Percentiles rank a stretch among this genome's conserved stretches.
Evolutionary conservation across 2,888 invertebrate genomes (phyloP).

Genomic region (Adineta ricciae): DNA sequence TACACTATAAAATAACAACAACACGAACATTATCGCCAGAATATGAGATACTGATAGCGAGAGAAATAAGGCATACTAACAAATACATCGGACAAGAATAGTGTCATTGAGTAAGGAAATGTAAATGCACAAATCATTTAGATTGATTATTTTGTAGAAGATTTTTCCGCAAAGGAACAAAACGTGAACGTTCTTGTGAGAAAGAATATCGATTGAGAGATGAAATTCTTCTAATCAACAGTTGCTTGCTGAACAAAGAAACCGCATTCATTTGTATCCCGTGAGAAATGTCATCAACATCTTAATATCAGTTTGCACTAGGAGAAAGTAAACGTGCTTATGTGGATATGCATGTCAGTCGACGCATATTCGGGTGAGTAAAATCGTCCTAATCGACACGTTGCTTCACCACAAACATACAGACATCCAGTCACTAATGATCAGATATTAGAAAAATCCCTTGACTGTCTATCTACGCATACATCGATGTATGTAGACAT

Average conservation of each 20-base stretch:
- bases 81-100: neutral
- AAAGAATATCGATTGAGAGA: too few relatives aligned
- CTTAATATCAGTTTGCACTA: neutral
- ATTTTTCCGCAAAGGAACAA: too few relatives aligned
- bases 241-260: neutral
- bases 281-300: slow-evolving; percentile 8
- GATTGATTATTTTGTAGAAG: neutral
- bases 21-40: neutral
- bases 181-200: too few relatives aligned
- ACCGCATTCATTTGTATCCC: neutral
- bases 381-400: neutral
- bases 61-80: neutral
- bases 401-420: neutral
- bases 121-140: neutral
- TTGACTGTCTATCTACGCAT: neutral
- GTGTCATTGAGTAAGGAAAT: neutral
- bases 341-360: neutral
- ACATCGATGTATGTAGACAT: neutral
- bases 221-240: neutral
- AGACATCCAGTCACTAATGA: neutral
- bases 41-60: neutral
- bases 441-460: neutral
- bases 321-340: neutral
- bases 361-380: neutral
- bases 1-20: neutral